Conservation (phyloP, 2,888 invertebrate genomes). For the Trissoscelio sp. region DNA sequence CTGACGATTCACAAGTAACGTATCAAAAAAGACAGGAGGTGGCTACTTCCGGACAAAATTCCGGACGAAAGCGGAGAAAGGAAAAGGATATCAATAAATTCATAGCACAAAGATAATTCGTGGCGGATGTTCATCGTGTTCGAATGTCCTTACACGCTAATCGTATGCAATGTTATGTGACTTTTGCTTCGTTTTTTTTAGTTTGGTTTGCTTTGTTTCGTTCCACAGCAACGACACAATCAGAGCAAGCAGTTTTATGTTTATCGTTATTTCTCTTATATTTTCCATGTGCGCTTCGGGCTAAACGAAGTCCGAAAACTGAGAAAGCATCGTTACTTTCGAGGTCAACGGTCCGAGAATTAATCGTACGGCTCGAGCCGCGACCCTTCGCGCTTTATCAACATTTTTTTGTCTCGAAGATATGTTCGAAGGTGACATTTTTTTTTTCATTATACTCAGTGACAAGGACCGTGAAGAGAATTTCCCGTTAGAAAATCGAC, state of each 20-base stretch:
- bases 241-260: slow-evolving; percentile 50
- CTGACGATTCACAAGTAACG: slow-evolving; percentile 53
- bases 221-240: slow-evolving; percentile 50
- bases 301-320: slow-evolving; percentile 48
- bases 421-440: slow-evolving; percentile 54
- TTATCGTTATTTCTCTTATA: slow-evolving; percentile 36
- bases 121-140: slow-evolving; percentile 52
- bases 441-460: slow-evolving; percentile 22
- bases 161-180: slow-evolving; percentile 41
- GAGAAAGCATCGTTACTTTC: slow-evolving; percentile 59
- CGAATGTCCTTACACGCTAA: slow-evolving; percentile 52
- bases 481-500: slow-evolving; percentile 67
- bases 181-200: slow-evolving; percentile 11
- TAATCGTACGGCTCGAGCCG: slow-evolving; percentile 26
- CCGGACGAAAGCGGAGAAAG: slow-evolving; percentile 63
- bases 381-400: slow-evolving; percentile 26
- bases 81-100: slow-evolving; percentile 54
- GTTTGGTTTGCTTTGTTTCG: slow-evolving; percentile 17
- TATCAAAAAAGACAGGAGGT: slow-evolving; percentile 61
- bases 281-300: slow-evolving; percentile 61
- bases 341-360: slow-evolving; percentile 28
- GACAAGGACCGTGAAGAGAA: slow-evolving; percentile 63
- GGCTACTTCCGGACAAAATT: slow-evolving; percentile 55
- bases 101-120: slow-evolving; percentile 58
- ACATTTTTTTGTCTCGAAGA: slow-evolving; percentile 37